These are phyloP conservation scores for Isaurus tuberculatus DNA, from an alignment of 92 coral and sea anemone genomes.

Conservation along the genomic window DNA sequence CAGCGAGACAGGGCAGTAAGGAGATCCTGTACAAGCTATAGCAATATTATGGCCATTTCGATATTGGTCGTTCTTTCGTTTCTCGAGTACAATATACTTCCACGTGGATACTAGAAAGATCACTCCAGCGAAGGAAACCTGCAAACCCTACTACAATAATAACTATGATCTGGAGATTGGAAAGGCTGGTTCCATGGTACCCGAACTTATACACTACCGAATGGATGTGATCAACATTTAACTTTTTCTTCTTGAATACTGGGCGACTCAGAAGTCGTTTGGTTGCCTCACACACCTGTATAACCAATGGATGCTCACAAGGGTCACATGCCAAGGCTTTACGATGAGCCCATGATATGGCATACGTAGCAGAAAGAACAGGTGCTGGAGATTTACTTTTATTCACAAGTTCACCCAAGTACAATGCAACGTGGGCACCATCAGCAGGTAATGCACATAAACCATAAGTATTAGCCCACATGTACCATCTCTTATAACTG, in stretches of 20 bases:
- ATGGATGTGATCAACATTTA: neutral
- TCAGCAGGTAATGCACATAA: neutral
- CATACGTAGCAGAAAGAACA: neutral
- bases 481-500: neutral
- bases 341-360: neutral
- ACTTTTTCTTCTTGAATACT: neutral
- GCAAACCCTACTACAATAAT: constrained; percentile 1
- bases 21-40: neutral
- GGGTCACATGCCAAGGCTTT: neutral
- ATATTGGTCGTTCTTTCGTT: neutral
- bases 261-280: neutral
- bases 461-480: neutral
- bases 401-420: neutral
- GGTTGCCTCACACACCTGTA: neutral
- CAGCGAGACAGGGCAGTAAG: constrained; percentile 6
- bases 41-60: neutral
- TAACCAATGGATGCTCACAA: neutral
- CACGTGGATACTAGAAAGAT: neutral
- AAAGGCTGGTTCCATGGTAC: neutral
- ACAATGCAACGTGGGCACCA: neutral
- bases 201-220: neutral
- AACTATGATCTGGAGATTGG: neutral
- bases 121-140: neutral
- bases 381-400: neutral
- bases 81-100: neutral